phyloP scores from a whole-genome alignment of 2,113 vertebrate species.

The Scalopus aquaticus region DNA sequence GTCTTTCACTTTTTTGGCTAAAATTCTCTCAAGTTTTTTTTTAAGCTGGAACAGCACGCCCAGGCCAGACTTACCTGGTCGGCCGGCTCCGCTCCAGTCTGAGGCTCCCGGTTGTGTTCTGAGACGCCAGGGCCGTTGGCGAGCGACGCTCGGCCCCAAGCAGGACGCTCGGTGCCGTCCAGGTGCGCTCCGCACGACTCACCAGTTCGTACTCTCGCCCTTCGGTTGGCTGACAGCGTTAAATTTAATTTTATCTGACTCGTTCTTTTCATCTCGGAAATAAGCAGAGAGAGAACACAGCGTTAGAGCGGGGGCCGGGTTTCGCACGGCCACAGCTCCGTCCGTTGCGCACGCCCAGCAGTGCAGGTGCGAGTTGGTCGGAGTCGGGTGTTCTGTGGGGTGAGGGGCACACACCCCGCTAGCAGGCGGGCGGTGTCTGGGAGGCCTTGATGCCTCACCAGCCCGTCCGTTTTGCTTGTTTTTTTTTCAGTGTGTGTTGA shows the following conservation, averaged over 20 bases:
- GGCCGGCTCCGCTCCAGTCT: neutral
- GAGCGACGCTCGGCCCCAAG: rapidly evolving
- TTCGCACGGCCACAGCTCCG: neutral
- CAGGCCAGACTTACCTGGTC: neutral
- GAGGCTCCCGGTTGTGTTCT: neutral
- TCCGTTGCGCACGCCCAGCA: neutral
- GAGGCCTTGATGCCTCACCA: neutral
- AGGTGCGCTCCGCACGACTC: neutral
- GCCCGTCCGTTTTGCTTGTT: neutral
- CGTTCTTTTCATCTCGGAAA: neutral
- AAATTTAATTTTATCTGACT: conserved; percentile 8
- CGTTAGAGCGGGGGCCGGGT: neutral
- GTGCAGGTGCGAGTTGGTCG: neutral
- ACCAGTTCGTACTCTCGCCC: neutral
- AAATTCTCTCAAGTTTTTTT: neutral
- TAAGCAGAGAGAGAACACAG: neutral
- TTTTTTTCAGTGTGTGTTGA: neutral
- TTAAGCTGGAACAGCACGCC: neutral
- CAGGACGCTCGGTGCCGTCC: neutral
- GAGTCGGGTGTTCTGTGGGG: neutral
- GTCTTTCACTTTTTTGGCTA: neutral
- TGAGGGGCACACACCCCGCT: neutral
- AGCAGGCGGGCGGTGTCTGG: neutral
- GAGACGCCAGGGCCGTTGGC: neutral
- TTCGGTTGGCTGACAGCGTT: neutral